A percentile compares a stretch with the other conserved stretches of the same genome.
Evolutionary conservation across 1,140 invertebrate species (phyloP).

Genomic region (Saccostrea glomerata): DNA sequence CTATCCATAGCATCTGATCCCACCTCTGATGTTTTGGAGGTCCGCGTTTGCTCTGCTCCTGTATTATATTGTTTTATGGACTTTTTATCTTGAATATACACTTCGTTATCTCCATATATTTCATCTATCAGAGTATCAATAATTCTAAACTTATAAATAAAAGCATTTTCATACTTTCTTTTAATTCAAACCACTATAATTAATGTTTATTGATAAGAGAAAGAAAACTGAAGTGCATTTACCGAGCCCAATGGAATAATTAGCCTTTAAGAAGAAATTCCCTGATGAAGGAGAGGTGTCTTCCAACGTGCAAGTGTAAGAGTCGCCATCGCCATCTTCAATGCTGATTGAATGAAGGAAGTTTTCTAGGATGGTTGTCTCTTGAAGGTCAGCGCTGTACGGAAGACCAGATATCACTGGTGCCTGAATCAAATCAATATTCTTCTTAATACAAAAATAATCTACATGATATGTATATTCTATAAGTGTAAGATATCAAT

Average conservation of each 20-base stretch:
- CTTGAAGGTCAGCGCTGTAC: background rate
- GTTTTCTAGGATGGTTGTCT: conserved; percentile 2
- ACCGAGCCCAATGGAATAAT: background rate
- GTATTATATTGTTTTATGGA: too few relatives aligned
- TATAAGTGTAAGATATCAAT: background rate
- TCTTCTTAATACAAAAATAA: background rate
- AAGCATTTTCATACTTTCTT: too few relatives aligned
- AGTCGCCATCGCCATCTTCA: background rate
- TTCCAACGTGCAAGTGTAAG: background rate
- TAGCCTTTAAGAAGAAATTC: background rate
- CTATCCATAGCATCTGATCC: too few relatives aligned
- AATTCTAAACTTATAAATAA: too few relatives aligned
- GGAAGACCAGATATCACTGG: background rate
- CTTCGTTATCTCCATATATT: too few relatives aligned
- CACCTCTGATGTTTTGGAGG: too few relatives aligned
- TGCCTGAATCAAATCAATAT: background rate
- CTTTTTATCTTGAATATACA: too few relatives aligned
- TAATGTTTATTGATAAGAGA: too few relatives aligned
- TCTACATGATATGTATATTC: background rate
- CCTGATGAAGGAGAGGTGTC: background rate
- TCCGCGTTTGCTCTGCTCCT: too few relatives aligned
- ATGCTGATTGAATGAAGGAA: conserved; percentile 6
- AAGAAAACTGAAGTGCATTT: background rate
- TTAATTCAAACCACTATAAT: too few relatives aligned
- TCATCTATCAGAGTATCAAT: too few relatives aligned